Base-by-base conservation (phyloP, 2,888 invertebrate species). In the Drosophila kambysellisi region DNA sequence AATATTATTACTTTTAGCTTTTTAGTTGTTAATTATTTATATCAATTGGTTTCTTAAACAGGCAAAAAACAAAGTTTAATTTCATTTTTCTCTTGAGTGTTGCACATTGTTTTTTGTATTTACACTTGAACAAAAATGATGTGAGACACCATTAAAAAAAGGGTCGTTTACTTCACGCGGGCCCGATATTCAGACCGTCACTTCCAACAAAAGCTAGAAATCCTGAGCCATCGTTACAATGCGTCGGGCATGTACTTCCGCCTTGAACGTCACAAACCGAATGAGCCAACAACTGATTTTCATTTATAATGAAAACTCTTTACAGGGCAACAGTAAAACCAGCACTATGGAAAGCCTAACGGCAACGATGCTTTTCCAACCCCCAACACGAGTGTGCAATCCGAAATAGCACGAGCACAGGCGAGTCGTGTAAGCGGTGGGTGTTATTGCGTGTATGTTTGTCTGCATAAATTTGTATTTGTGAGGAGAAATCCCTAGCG, bases 291-390 rank as follows among this genome's bases (percentile, higher is more conserved):
- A 86, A 90, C 79, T 83, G 91, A 76, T 90, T 90, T 87, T 81
- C 92, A 91, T 90, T 91, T 80, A 92, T 82, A 88, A 92, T 83
- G 92, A 92, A 92, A 92, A 91, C 92, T 87, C 88, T 87, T 87
- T 73, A 77, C 83, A 70, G 71, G 70, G 72, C 78, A 70, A 63
- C 59, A 60, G 65, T 67, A 51, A 59, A 43, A 59, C 64, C 70
- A 56, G 62, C 48, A 57, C 74, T 71, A 70, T 35, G 50, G 59
- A 43, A 57, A 74, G 74, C 53, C 75, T 75, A 75, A 62, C 62
- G 62, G 48, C 73, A 57, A 64, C 74, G 75, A 67, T 67, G 78
- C 75, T 83, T 83, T 88, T 89, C 76, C 91, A 91, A 91, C 91
- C 91, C 90, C 84, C 82, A 79, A 79, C 65, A 70, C 59, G 58